A percentile compares a stretch with the other conserved stretches of the same genome.
Evolutionary conservation across 2,113 vertebrate species (phyloP).

Genomic region (Nerophis ophidion): DNA sequence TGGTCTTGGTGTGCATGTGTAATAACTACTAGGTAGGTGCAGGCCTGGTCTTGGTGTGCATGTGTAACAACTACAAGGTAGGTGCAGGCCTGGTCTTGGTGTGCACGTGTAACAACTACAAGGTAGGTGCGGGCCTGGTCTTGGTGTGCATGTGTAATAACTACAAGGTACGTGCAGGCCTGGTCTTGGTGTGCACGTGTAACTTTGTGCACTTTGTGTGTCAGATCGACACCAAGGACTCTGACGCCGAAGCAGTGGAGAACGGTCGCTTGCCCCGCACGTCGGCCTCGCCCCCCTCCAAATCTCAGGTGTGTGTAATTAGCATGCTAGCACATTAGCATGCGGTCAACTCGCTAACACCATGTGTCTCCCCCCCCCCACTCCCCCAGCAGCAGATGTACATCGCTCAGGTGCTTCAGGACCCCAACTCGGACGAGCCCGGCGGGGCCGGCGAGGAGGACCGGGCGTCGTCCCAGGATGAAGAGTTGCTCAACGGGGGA

Average conservation of each 20-base stretch:
- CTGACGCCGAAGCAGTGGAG: slow-evolving; percentile 75
- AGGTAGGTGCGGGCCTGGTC: too few species aligned
- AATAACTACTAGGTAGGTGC: too few species aligned
- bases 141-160: too few species aligned
- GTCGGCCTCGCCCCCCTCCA: slow-evolving; percentile 71
- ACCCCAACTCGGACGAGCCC: slow-evolving; percentile 79
- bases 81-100: too few species aligned
- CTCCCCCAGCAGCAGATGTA: slow-evolving; percentile 79
- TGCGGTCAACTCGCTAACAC: slow-evolving; percentile 2
- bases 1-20: too few species aligned
- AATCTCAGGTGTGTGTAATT: slow-evolving; percentile 75
- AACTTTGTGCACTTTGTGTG: slow-evolving; percentile 2
- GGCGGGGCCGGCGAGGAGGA: slow-evolving; percentile 74
- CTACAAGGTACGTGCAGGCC: too few species aligned
- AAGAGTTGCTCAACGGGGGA: slow-evolving; percentile 83
- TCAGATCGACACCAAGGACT: slow-evolving; percentile 92
- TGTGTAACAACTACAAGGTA: too few species aligned
- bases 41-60: too few species aligned
- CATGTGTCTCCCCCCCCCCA: not conserved
- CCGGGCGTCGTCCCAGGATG: slow-evolving; percentile 83
- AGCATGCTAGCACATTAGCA: not conserved
- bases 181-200: too few species aligned
- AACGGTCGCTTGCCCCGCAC: slow-evolving; percentile 78
- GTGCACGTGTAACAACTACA: too few species aligned
- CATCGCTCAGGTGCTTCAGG: slow-evolving; percentile 95